These are phyloP conservation scores for Strix aluco DNA, from an alignment of 2,113 vertebrate species.

Conservation along the genomic window DNA sequence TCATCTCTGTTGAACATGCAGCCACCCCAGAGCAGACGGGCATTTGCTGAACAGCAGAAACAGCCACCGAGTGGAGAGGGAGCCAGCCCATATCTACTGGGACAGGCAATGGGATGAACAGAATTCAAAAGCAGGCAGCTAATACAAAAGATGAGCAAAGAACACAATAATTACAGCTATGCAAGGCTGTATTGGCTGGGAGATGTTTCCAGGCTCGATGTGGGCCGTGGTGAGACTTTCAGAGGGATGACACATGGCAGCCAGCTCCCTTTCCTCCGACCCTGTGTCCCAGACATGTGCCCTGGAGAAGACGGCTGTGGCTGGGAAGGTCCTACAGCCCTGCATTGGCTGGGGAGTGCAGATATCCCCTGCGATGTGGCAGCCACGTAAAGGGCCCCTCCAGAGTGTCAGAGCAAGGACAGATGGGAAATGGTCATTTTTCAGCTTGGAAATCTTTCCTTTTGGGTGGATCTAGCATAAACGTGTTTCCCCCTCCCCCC, in stretches of 20 bases:
- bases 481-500: neutral
- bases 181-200: neutral
- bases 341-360: rapidly evolving
- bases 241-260: neutral
- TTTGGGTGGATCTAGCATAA: neutral
- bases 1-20: neutral
- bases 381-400: neutral
- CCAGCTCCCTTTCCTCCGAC: neutral
- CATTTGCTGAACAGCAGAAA: neutral
- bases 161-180: neutral
- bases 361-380: neutral
- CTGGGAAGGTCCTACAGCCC: neutral
- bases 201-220: neutral
- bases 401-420: neutral
- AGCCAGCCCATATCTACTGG: neutral
- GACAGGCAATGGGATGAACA: neutral
- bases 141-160: neutral
- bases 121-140: neutral
- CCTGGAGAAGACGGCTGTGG: neutral
- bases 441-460: neutral
- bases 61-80: neutral
- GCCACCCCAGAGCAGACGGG: neutral
- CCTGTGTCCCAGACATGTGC: rapidly evolving
- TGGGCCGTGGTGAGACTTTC: neutral
- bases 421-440: neutral